phyloP scores from a whole-genome alignment of 2,113 vertebrate species.

The Menura novaehollandiae region DNA sequence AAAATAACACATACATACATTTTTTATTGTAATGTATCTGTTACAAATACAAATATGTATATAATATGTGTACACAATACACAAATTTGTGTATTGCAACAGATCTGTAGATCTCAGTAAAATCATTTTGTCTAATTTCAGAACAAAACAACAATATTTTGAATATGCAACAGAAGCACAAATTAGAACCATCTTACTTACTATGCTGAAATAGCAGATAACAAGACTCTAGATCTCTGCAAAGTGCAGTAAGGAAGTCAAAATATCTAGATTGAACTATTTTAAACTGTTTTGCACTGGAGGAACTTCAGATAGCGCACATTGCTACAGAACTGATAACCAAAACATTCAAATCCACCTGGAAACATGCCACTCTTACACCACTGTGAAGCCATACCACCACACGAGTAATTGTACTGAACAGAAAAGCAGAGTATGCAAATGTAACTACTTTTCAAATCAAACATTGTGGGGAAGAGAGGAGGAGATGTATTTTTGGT shows the following conservation, averaged over 20 bases:
- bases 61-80: neutral
- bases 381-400: neutral
- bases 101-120: neutral
- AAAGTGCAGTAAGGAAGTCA: neutral
- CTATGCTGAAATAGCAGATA: neutral
- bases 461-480: neutral
- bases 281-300: neutral
- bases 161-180: neutral
- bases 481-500: neutral
- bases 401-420: neutral
- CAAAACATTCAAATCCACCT: neutral
- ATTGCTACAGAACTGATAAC: neutral
- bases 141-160: neutral
- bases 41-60: neutral
- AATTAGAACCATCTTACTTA: neutral
- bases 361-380: neutral
- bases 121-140: neutral
- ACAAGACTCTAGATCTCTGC: neutral
- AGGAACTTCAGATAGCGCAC: neutral
- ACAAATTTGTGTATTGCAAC: neutral
- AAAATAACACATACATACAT: neutral
- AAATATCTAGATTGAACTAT: neutral
- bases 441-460: neutral
- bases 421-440: neutral
- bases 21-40: neutral